Evolutionary conservation across 2,113 vertebrate genomes (phyloP), one percentile per base, ranked within the genome.

Genomic region (Burhinus oedicnemus): DNA sequence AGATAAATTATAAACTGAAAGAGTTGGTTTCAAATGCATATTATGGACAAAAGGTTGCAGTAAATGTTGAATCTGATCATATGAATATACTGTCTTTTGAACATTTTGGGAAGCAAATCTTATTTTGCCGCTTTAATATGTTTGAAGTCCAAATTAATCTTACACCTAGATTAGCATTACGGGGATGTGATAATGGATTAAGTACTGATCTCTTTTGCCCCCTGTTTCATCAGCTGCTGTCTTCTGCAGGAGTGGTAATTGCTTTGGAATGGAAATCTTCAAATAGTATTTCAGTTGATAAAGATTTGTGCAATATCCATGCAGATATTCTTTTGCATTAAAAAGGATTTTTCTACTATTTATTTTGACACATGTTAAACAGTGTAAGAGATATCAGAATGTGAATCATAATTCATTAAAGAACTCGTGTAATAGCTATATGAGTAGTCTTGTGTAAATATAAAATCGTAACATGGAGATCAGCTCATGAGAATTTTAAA

Each of bases 141-240:
- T 95, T 97, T 97, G 95, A 97, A 96, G 96, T 94, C 89, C 76
- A 97, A 96, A 96, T 97, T 96, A 97, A 95, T 96, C 94, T 97
- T 94, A 92, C 95, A 97, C 89, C 82, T 97, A 95, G 95, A 97
- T 97, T 96, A 96, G 95, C 94, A 94, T 96, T 96, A 94, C 92
- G 83, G 83, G 84, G 82, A 97, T 95, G 96, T 95, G 95, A 97
- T 97, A 97, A 97, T 96, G 96, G 94, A 97, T 97, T 97, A 95
- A 95, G 83, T 92, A 54, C 92, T 94, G 96, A 97, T 96, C 95
- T 95, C 94, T 95, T 94, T 65, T 94, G 92, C 86, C 69, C 81
- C 74, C 95, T 91, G 66, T 93, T 97, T 96, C 94, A 96, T 96
- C 88, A 86, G 58, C 79, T 87, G 64, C 84, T 96, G 96, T 97